Evolutionary conservation across 2,113 vertebrate genomes (phyloP).

Genomic region (Emberiza fucata): DNA sequence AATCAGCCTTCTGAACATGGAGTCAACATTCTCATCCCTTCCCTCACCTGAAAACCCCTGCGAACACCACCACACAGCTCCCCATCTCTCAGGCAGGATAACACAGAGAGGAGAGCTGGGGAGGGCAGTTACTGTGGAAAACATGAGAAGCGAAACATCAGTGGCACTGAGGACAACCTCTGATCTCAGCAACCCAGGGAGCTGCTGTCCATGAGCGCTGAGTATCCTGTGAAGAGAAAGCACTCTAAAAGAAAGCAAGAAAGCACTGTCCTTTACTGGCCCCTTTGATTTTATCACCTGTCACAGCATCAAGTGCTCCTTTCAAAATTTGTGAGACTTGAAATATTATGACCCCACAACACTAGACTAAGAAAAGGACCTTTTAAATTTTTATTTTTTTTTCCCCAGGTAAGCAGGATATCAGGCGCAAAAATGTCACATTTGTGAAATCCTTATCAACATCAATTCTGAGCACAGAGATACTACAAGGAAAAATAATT

Average conservation of each 20-base stretch:
- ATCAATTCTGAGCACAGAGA: background rate
- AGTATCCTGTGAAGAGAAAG: background rate
- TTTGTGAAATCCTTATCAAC: background rate
- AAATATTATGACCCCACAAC: background rate
- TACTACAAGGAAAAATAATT: background rate
- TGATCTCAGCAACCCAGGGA: conserved; percentile 23
- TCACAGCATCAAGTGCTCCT: conserved; percentile 48
- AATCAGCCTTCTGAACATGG: too few relatives aligned
- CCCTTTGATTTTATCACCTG: conserved; percentile 50
- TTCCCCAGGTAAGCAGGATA: background rate
- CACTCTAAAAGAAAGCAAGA: background rate
- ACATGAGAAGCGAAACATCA: background rate
- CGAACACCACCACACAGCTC: background rate
- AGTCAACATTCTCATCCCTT: too few relatives aligned
- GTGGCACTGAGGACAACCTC: background rate
- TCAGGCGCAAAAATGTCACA: background rate
- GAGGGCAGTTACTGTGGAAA: background rate
- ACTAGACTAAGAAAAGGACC: background rate
- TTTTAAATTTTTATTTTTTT: background rate
- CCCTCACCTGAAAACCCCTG: too few relatives aligned
- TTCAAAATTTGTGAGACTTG: conserved; percentile 48
- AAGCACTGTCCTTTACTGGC: background rate
- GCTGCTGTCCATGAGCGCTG: background rate
- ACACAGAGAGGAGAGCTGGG: background rate
- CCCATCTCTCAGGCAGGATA: background rate